phyloP scores from a whole-genome alignment of 23 tunicate genomes.

The Clavelina lepadiformis region DNA sequence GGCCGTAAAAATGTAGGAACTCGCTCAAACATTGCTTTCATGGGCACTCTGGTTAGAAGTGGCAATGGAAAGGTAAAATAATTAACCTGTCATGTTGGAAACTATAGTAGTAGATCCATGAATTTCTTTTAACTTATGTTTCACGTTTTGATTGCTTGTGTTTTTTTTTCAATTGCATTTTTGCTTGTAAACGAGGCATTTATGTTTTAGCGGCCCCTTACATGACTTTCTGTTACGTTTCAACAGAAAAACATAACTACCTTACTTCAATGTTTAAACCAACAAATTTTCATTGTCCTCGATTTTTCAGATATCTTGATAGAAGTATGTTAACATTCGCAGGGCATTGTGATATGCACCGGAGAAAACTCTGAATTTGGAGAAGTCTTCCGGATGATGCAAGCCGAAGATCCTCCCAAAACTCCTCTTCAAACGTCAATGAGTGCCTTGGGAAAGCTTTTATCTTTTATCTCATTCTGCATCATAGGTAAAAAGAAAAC shows the following conservation, averaged over 20 bases:
- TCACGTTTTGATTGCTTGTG: no score
- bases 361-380: slow-evolving; percentile 97
- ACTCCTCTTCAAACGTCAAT: slow-evolving; percentile 97
- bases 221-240: no score
- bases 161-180: no score
- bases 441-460: slow-evolving; percentile 80
- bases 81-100: no score
- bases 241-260: not conserved
- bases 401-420: slow-evolving; percentile 95
- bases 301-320: not conserved
- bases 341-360: slow-evolving; percentile 88
- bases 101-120: no score
- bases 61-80: slow-evolving; percentile 91
- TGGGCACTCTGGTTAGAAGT: slow-evolving; percentile 88
- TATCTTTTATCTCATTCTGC: slow-evolving; percentile 84
- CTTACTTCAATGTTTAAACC: not conserved
- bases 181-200: no score
- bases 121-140: no score
- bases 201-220: no score
- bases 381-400: slow-evolving; percentile 94
- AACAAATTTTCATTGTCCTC: not conserved
- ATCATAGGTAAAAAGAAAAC: slow-evolving; percentile 83
- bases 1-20: slow-evolving; percentile 10
- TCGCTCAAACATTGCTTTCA: slow-evolving; percentile 71
- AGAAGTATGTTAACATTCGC: not conserved